Base-by-base conservation (phyloP, 2,113 vertebrate species). In the Lathamus discolor region DNA sequence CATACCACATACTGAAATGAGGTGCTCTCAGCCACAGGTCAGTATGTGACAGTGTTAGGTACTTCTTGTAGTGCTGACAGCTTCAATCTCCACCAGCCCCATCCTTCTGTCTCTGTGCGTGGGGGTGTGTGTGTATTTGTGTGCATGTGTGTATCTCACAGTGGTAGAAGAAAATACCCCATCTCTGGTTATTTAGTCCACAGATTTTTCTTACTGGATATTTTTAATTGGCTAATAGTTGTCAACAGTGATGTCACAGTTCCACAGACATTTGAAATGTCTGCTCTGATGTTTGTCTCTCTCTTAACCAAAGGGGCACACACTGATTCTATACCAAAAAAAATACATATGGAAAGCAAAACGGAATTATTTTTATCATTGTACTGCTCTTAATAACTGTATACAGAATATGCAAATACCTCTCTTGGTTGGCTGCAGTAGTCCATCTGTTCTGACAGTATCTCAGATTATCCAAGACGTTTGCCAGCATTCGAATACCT, bases 371-470 rank as follows among this genome's bases (percentile, higher is more conserved):
- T 83, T 76, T 95, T 90, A 39, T 86, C 77, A 62, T 49, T 79
- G 24, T 74, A 88, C n/a, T 10, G 68, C 90, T 88, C 51, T 90
- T 94, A 93, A 79, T 94, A 89, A 93, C 79, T 44, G 37, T 33
- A 7, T 62, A 79, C 17, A 4, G 31, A 83, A 87, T 92, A 94
- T 93, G 90, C 79, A 95, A 68, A 96, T 95, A n/a, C 7, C 13
- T 80, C 23, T 72, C 76, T 91, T 76, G 68, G 33, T 81, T 74
- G 76, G 75, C 84, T 86, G 84, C 82, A 88, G 52, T 67, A 52
- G 61, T 83, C 90, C 91, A 91, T 96, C 90, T 93, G 88, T 87
- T 94, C 86, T 91, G 88, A 93, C 87, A 96, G 54, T 54, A 76
- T 91, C 77, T 92, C 3, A 83, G 74, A 94, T 90, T 95, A 66